phyloP scores from a whole-genome alignment of 2,113 vertebrate genomes.

The Plestiodon gilberti region DNA sequence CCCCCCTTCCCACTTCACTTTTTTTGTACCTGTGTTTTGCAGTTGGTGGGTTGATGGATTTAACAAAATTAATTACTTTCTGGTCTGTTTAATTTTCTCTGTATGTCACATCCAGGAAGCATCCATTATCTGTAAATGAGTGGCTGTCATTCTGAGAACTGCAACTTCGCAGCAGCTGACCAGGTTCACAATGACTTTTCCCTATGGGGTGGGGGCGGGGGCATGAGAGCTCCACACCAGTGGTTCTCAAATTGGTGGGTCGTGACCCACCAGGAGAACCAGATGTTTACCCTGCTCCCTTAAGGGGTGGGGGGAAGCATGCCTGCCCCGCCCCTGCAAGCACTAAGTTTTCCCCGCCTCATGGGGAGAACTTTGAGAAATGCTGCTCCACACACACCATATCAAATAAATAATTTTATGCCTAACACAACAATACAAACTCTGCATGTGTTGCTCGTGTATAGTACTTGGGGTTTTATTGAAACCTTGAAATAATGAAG shows the following conservation, averaged over 20 bases:
- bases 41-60: neutral
- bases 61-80: slow-evolving; percentile 7
- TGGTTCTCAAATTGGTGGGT: too few species aligned
- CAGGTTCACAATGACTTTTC: neutral
- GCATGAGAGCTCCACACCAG: neutral
- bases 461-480: neutral
- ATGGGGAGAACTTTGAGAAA: too few species aligned
- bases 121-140: neutral
- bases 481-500: neutral
- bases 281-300: too few species aligned
- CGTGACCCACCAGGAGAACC: too few species aligned
- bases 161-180: neutral
- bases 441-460: neutral
- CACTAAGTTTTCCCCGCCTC: too few species aligned
- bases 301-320: too few species aligned
- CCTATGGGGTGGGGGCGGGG: neutral
- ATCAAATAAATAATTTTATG: neutral
- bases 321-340: too few species aligned
- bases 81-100: slow-evolving; percentile 4
- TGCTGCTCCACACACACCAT: neutral
- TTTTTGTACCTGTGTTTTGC: neutral
- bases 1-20: neutral
- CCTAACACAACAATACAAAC: neutral
- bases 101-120: neutral
- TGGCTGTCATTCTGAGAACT: neutral